These are phyloP conservation scores for Crax fasciolata DNA, from an alignment of 2,797 vertebrate genomes.

Conservation along the genomic window DNA sequence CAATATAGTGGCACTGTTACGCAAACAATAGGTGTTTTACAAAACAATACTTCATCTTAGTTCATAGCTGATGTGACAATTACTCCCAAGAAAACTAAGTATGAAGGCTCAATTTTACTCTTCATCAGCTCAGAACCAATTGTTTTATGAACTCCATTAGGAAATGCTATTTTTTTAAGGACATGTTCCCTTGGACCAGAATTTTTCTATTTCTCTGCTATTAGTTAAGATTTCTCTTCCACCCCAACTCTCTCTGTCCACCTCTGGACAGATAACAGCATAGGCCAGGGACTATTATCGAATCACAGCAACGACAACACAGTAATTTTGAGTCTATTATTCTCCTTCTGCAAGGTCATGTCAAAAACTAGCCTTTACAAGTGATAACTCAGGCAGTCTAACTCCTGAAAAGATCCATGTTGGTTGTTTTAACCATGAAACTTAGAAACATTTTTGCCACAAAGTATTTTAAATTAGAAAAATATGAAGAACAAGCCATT, in stretches of 20 bases:
- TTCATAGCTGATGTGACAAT: conserved; percentile 7
- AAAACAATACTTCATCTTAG: neutral
- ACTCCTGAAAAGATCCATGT: neutral
- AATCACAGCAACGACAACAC: neutral
- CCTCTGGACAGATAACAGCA: neutral
- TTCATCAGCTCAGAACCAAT: conserved; percentile 53
- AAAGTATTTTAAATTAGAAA: neutral
- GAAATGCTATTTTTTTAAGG: conserved; percentile 13
- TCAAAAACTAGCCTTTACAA: neutral
- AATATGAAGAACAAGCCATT: neutral
- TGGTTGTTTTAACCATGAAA: neutral
- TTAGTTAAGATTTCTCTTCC: neutral
- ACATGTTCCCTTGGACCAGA: neutral
- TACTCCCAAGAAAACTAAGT: conserved; percentile 36
- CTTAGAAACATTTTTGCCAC: neutral
- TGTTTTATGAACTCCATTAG: conserved; percentile 6
- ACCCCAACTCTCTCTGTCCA: neutral
- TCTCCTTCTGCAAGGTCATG: neutral
- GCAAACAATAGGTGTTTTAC: neutral
- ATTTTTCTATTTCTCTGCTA: neutral
- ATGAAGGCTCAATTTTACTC: conserved; percentile 51
- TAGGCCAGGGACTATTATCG: neutral
- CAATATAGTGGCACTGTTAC: neutral
- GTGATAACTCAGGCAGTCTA: neutral
- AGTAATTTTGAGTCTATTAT: neutral